phyloP scores from a whole-genome alignment of 1,140 invertebrate genomes.

The Acromyrmex charruanus region DNA sequence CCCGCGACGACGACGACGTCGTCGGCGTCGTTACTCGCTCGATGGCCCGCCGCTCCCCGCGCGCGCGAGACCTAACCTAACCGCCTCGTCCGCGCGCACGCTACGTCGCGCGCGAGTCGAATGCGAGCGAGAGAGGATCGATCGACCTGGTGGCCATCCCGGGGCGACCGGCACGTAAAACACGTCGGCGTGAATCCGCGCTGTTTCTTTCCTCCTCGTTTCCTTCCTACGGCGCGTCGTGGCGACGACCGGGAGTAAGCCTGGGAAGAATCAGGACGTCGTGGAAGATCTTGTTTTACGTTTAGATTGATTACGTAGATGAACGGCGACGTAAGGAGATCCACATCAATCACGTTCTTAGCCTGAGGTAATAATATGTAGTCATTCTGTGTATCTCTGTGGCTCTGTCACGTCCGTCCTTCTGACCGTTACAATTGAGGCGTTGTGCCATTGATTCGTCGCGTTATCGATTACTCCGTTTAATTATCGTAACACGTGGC shows the following conservation, averaged over 20 bases:
- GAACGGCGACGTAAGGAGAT: not conserved
- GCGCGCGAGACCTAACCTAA: conserved; percentile 46
- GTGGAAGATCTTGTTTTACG: not conserved
- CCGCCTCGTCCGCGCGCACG: not conserved
- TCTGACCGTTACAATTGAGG: not conserved
- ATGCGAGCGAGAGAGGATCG: conserved; percentile 30
- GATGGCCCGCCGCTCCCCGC: not conserved
- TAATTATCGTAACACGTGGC: conserved; percentile 52
- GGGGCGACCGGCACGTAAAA: conserved; percentile 3
- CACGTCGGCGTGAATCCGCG: not conserved
- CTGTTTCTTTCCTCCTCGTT: not conserved
- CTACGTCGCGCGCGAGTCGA: not conserved
- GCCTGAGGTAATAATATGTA: not conserved
- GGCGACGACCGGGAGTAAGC: not conserved
- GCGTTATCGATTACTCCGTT: conserved; percentile 29
- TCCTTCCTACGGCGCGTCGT: not conserved
- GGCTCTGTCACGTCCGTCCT: not conserved
- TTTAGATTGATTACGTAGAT: not conserved
- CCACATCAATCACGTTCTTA: not conserved
- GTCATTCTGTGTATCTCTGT: not conserved
- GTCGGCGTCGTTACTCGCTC: not conserved
- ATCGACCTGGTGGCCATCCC: conserved; percentile 27
- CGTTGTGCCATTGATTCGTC: conserved; percentile 18
- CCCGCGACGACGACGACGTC: not conserved
- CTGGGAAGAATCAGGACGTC: not conserved